Conservation (phyloP, 2,797 vertebrate genomes). For the Falco peregrinus region DNA sequence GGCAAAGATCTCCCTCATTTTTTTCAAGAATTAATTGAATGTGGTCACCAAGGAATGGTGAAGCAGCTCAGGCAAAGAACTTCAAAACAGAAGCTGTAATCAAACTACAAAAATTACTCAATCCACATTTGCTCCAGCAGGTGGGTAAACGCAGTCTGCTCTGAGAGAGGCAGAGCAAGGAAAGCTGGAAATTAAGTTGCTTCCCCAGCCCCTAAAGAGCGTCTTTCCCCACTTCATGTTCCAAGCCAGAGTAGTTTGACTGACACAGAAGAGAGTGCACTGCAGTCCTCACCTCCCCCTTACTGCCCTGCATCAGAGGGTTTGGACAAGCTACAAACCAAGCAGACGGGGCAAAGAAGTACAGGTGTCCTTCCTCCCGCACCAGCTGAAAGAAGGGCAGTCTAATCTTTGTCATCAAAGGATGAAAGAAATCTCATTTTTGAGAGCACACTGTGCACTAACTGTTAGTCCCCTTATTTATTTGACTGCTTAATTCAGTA, state of each 20-base stretch:
- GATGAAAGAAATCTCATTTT: slow-evolving; percentile 26
- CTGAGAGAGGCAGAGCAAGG: background rate
- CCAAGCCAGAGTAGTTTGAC: background rate
- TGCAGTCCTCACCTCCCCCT: background rate
- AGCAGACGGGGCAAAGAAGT: background rate
- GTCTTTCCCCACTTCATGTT: background rate
- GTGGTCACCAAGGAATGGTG: background rate
- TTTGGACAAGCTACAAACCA: background rate
- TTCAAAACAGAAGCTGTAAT: slow-evolving; percentile 23
- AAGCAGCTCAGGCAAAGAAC: background rate
- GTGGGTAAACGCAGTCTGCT: background rate
- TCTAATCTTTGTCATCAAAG: background rate
- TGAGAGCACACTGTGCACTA: background rate
- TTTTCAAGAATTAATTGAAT: slow-evolving; percentile 21
- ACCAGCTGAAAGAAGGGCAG: background rate
- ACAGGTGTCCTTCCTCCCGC: background rate
- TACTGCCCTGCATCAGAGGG: background rate
- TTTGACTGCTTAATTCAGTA: slow-evolving; percentile 43
- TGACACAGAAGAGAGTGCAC: background rate
- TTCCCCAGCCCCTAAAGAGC: background rate
- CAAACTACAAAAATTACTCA: background rate
- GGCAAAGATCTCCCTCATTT: background rate
- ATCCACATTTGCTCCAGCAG: background rate
- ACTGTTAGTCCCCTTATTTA: slow-evolving; percentile 1
- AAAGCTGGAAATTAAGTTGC: background rate